A percentile compares a stretch with the other conserved stretches of the same genome.
Conservation (phyloP, 2,888 invertebrate genomes). For the Sphecodes monilicornis region DNA sequence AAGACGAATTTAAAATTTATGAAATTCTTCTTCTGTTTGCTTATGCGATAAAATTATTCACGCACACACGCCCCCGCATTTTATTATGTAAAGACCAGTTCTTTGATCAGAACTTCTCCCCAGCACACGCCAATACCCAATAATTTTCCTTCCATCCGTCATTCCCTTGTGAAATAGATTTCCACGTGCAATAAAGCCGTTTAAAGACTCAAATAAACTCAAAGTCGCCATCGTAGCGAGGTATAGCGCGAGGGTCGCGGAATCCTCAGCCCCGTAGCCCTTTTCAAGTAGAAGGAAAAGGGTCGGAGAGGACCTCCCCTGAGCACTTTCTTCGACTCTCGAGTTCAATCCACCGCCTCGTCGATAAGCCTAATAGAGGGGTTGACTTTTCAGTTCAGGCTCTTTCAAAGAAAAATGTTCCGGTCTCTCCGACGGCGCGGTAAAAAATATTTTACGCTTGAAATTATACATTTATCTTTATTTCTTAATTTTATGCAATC, state of each 20-base stretch:
- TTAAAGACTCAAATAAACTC: background rate
- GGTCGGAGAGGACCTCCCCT: background rate
- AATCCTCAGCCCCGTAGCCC: slow-evolving; percentile 4
- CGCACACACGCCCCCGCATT: background rate
- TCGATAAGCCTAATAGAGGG: slow-evolving; percentile 25
- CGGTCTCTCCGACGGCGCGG: background rate
- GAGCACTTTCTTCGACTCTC: slow-evolving; percentile 16
- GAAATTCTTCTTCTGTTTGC: background rate
- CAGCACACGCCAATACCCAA: background rate
- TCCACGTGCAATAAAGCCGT: slow-evolving; percentile 8
- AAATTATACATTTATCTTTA: background rate
- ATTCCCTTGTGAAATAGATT: background rate
- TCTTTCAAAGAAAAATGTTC: slow-evolving; percentile 8
- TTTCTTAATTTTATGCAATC: background rate
- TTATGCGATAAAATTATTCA: background rate
- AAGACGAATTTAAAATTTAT: background rate
- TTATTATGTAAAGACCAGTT: background rate
- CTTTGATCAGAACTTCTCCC: background rate
- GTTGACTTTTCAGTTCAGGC: background rate
- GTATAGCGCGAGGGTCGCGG: background rate
- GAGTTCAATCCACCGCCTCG: slow-evolving; percentile 19
- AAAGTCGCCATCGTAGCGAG: background rate
- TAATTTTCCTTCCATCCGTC: background rate
- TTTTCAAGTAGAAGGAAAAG: slow-evolving; percentile 13
- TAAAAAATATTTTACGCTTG: background rate